Conservation (phyloP, 2,888 invertebrate genomes). For the Diaphora mendica region DNA sequence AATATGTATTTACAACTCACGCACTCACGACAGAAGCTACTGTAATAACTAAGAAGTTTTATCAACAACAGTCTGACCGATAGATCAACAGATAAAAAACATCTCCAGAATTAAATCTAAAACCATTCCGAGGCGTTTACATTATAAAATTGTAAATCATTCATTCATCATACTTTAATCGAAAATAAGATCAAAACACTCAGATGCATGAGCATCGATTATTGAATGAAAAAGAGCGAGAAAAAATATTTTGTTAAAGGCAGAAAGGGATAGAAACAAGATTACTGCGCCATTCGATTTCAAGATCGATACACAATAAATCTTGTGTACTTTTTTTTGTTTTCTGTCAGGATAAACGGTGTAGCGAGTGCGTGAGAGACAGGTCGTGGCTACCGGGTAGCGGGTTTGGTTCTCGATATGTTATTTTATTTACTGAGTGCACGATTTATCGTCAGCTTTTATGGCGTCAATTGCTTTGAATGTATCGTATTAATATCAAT, state of each 20-base stretch:
- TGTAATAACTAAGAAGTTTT: neutral
- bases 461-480: conserved; percentile 60
- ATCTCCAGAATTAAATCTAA: conserved; percentile 32
- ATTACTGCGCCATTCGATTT: conserved; percentile 66
- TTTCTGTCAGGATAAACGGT: conserved; percentile 61
- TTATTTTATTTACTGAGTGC: conserved; percentile 52
- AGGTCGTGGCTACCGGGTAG: conserved; percentile 72
- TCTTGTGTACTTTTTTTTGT: conserved; percentile 66
- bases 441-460: conserved; percentile 70
- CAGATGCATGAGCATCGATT: conserved; percentile 57
- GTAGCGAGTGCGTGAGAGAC: conserved; percentile 64
- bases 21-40: neutral
- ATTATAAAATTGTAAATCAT: conserved; percentile 61
- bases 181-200: conserved; percentile 58
- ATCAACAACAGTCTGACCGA: conserved; percentile 13
- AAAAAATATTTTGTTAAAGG: conserved; percentile 29
- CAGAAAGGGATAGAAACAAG: conserved; percentile 45
- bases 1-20: neutral
- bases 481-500: conserved; percentile 64
- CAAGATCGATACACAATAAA: conserved; percentile 76
- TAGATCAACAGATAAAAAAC: conserved; percentile 25
- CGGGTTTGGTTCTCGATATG: conserved; percentile 61
- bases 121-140: conserved; percentile 39
- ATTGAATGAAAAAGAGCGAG: conserved; percentile 63
- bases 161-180: conserved; percentile 72